Conservation (phyloP, 2,797 vertebrate species). For the Trachurus trachurus region DNA sequence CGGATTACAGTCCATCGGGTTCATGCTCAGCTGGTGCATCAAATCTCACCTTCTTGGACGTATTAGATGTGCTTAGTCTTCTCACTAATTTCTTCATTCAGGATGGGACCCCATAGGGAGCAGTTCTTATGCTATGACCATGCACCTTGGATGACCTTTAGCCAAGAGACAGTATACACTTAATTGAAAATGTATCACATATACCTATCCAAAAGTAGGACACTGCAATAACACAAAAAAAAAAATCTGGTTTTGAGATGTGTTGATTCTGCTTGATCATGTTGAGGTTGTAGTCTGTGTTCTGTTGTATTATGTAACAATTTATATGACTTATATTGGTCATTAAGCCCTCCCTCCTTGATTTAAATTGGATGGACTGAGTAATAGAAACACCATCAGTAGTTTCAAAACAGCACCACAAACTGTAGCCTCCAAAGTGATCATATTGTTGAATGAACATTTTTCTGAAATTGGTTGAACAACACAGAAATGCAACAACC, state of each 20-base stretch:
- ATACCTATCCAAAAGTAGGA: background rate
- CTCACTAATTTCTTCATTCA: background rate
- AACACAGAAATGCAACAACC: no score
- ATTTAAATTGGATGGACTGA: background rate
- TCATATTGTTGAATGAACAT: no score
- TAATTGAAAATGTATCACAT: background rate
- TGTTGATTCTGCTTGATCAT: background rate
- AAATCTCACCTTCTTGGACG: background rate
- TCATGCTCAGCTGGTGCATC: background rate
- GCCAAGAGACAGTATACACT: background rate
- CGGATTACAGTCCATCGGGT: conserved; percentile 7
- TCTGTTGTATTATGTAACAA: background rate
- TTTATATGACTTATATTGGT: background rate
- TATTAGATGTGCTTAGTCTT: background rate
- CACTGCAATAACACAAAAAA: background rate
- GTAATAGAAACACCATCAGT: background rate
- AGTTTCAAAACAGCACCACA: background rate
- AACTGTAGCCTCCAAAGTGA: background rate
- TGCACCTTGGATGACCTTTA: conserved; percentile 8
- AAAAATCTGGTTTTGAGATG: background rate
- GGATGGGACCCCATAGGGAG: background rate
- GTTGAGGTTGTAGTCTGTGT: background rate
- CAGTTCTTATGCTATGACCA: background rate
- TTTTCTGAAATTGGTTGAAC: no score
- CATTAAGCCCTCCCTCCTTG: background rate